These are phyloP conservation scores for Periphyllus acericola DNA, from an alignment of 2,888 invertebrate genomes.

Conservation along the genomic window DNA sequence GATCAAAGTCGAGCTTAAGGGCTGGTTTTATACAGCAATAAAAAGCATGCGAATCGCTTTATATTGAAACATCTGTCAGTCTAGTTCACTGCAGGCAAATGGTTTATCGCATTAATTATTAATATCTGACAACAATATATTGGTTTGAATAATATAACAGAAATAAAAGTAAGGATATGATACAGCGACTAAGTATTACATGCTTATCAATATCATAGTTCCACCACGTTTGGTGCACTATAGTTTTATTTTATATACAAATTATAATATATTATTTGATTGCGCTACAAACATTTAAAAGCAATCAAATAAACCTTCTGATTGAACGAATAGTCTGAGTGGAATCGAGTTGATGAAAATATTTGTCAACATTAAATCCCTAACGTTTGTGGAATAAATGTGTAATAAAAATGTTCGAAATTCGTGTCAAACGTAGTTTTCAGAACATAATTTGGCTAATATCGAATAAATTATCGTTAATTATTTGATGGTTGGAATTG, in stretches of 20 bases:
- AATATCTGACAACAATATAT: neutral
- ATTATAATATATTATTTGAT: neutral
- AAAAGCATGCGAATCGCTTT: slow-evolving; percentile 18
- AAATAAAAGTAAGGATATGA: neutral
- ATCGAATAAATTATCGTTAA: no score
- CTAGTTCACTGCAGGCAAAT: neutral
- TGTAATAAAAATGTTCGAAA: no score
- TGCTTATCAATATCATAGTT: neutral
- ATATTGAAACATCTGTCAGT: slow-evolving; percentile 13
- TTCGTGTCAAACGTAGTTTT: no score
- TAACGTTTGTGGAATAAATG: no score
- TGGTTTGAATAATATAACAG: neutral
- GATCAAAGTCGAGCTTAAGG: slow-evolving; percentile 18
- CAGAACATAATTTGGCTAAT: no score
- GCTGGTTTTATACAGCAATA: neutral
- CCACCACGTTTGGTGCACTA: no score
- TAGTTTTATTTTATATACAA: no score
- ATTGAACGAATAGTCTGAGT: neutral
- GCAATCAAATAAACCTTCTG: neutral
- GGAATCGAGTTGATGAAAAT: no score
- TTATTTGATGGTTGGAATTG: no score
- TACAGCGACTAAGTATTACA: neutral
- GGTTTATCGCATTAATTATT: neutral
- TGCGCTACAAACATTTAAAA: neutral
- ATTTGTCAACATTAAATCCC: no score